Base-by-base conservation (phyloP, 2,797 vertebrate species). In the Darevskia mixta region DNA sequence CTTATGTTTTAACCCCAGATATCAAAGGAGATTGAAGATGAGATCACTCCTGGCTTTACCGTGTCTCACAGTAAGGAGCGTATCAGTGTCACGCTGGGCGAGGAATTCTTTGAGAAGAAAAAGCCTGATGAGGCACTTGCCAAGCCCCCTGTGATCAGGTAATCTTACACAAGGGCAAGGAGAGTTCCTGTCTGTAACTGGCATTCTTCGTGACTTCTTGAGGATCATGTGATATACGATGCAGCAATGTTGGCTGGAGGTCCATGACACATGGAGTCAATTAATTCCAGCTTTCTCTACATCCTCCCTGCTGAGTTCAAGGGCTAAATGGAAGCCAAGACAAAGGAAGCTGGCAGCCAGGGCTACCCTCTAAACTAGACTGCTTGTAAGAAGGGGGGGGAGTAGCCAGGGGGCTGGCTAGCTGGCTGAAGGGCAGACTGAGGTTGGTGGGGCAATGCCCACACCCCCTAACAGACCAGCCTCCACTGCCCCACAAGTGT, bases 41-140 rank as follows among this genome's bases (percentile, higher is more conserved):
- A 94, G 0, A 86, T 97, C 58, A 95, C 91, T 29, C 94, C 96
- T 73, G 95, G 96, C 71, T 96, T 95, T 81, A 85, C 75, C n/a
- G 88, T 96, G 17, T 2, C 88, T 85, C 92, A 83, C 80, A 94
- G 87, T 83, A 94, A 87, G 41, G 92, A 95, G 27, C 93, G 90
- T 83, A 92, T 96, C 87, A 91, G 89, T 0, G 92, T 96, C 73
- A 91, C 85, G 10, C 88, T 96, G 78, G 95, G 94, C 25, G 95
- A 97, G 23, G 92, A 94, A 45, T 92, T 95, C 86, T 96, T 95
- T 87, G 86, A 23, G 32, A 78, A 64, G 79, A 90, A 89, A 89
- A 93, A 86, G 45, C 23, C 1, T 15, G 1, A 15, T 35, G 85
- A 90, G 20, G 49, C 81, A 11, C 61, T 20, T 38, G 49, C 29